Base-by-base conservation (phyloP, 1,140 invertebrate genomes). In the Camponotus pennsylvanicus region DNA sequence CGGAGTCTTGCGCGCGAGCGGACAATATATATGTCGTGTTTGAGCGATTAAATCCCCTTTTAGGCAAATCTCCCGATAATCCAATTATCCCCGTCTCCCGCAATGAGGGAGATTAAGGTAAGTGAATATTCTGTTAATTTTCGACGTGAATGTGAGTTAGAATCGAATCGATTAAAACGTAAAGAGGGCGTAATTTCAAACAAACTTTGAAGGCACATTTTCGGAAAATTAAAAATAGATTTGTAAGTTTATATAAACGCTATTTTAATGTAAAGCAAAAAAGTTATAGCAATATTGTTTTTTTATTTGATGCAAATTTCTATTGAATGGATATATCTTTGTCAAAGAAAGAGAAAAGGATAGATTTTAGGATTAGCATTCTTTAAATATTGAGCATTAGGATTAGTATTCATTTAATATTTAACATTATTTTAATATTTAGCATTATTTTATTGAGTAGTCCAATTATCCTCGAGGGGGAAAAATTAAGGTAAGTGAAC, bases 51-150 rank as follows among this genome's bases (percentile, higher is more conserved):
- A 75, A 78, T 55, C 42, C 32, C 27, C 18, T 3, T 13, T 6
- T 7, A 4, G 5, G 15, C 37, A 78, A 85, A 52, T 77, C n/a
- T 59, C 42, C 45, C 18, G 61, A n/a, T 64, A 64, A 63, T 40
- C 3, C 40, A 18, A 64, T 18, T 63, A 45, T 37, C 27, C 21
- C 34, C 27, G 15, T 75, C 18, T 37, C n/a, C 37, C 18, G 13
- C 21, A 42, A 18, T 7, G 5, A 45, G 42, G 52, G n/a, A 55
- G n/a, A 42, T 61, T 4, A 21, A 83, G 67, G 67, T 73, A 82
- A 82, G 79, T 73, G 67, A 45, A 45, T 45, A 75, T 13, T 59
- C 42, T 5, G n/a, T 76, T 63, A 66, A 77, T 64, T 66, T 55
- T 77, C 27, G 3, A 15, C 32, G 55, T 73, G 21, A 82, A 71